Conservation (phyloP, 2,797 vertebrate species). For the Chanos chanos region DNA sequence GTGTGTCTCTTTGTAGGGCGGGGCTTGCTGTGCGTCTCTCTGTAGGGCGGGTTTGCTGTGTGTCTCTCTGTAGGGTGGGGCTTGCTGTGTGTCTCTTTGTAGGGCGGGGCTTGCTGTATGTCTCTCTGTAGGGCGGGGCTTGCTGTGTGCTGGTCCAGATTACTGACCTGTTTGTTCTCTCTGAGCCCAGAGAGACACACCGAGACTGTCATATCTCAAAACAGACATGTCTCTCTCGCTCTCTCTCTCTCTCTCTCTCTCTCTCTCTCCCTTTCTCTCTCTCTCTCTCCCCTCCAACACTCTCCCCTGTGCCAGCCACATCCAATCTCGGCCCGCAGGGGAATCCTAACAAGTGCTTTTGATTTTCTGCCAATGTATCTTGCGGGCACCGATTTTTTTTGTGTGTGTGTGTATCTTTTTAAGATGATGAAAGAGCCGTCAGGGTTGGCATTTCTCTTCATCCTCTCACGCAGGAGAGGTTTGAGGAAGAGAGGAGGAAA, state of each 20-base stretch:
- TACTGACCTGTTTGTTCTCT: conserved; percentile 19
- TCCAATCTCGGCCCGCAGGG: conserved; percentile 41
- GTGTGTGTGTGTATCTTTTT: too few species aligned
- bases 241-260: conserved; percentile 10
- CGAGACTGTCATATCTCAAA: conserved; percentile 31
- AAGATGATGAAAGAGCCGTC: conserved; percentile 15
- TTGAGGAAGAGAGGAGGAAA: neutral
- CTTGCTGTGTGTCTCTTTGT: too few species aligned
- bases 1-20: too few species aligned
- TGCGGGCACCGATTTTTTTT: conserved; percentile 11
- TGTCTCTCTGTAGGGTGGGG: too few species aligned
- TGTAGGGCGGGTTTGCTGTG: too few species aligned
- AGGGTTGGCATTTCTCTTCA: neutral
- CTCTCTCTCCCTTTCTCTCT: neutral
- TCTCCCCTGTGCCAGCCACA: neutral
- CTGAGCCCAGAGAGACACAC: conserved; percentile 11
- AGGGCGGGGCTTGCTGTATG: too few species aligned
- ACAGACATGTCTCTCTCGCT: conserved; percentile 11
- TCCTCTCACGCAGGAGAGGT: neutral
- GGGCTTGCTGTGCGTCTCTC: too few species aligned
- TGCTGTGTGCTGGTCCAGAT: neutral
- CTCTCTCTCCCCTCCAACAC: neutral
- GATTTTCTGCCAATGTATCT: conserved; percentile 60
- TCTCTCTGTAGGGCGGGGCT: too few species aligned
- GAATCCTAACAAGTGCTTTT: conserved; percentile 66